A percentile compares a stretch with the other conserved stretches of the same genome.
phyloP scores from a whole-genome alignment of 2,113 vertebrate species.

The Clarias batrachus region DNA sequence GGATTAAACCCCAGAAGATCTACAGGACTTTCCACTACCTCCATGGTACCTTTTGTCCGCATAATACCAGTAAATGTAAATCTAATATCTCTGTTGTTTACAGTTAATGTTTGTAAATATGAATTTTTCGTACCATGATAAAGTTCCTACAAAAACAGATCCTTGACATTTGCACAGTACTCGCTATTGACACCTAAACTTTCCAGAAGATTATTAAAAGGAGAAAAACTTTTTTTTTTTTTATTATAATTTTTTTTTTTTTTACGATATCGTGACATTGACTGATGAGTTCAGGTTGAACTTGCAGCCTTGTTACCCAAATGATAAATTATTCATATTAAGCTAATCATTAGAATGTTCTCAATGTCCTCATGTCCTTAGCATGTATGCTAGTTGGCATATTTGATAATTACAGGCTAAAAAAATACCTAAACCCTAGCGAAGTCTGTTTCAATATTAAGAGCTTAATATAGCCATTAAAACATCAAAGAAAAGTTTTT shows the following conservation, averaged over 20 bases:
- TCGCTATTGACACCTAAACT: not conserved
- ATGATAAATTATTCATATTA: conserved; percentile 8
- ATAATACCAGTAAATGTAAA: no score
- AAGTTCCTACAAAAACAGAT: not conserved
- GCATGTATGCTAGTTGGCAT: not conserved
- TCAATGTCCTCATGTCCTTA: conserved; percentile 6
- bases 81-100: no score
- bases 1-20: no score
- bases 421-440: not conserved
- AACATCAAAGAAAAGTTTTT: not conserved
- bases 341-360: conserved; percentile 7
- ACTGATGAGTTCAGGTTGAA: conserved; percentile 1
- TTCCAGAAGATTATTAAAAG: not conserved
- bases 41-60: no score
- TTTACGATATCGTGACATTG: conserved; percentile 10
- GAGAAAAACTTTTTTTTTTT: not conserved
- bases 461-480: not conserved
- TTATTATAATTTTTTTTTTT: not conserved
- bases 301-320: not conserved
- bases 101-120: not conserved
- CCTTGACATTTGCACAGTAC: not conserved
- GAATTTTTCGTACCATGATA: not conserved
- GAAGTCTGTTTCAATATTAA: not conserved
- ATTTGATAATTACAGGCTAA: not conserved
- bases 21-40: no score